Evolutionary conservation across 1,140 invertebrate species (phyloP).

Genomic region (Asbolus verrucosus): DNA sequence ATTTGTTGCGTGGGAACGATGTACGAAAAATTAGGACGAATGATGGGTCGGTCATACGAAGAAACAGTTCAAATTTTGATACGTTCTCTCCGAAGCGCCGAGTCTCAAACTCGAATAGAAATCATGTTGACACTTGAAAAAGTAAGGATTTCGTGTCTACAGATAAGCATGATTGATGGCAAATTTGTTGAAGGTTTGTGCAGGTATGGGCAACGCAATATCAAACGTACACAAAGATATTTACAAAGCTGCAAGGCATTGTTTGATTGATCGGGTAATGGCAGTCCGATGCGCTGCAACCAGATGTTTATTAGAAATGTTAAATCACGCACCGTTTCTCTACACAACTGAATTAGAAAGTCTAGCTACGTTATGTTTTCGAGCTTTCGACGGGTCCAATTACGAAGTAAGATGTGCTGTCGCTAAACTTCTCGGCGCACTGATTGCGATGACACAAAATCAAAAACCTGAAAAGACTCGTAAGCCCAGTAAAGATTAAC

Average conservation of each 20-base stretch:
- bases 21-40: slow-evolving; percentile 97
- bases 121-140: slow-evolving; percentile 97
- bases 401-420: slow-evolving; percentile 95
- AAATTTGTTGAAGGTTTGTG: slow-evolving; percentile 72
- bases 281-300: slow-evolving; percentile 89
- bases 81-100: slow-evolving; percentile 92
- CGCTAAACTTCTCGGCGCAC: slow-evolving; percentile 88
- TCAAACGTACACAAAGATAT: slow-evolving; percentile 91
- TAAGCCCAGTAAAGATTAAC: slow-evolving; percentile 52
- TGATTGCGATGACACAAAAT: slow-evolving; percentile 85
- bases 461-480: slow-evolving; percentile 66
- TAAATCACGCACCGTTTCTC: slow-evolving; percentile 89
- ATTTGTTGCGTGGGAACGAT: slow-evolving; percentile 95
- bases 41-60: slow-evolving; percentile 98
- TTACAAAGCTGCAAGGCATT: slow-evolving; percentile 88
- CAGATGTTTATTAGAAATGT: slow-evolving; percentile 89
- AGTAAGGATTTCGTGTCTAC: slow-evolving; percentile 63
- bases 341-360: slow-evolving; percentile 92
- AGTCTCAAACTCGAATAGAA: slow-evolving; percentile 95
- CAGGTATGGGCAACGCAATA: slow-evolving; percentile 90
- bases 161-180: background rate
- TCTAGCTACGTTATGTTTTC: slow-evolving; percentile 88
- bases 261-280: slow-evolving; percentile 91
- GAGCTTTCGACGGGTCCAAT: slow-evolving; percentile 93
- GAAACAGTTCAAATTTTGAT: slow-evolving; percentile 95